Evolutionary conservation across 2,113 vertebrate species (phyloP), one percentile per base, ranked within the genome.

Genomic region (Poeciliopsis prolifica): DNA sequence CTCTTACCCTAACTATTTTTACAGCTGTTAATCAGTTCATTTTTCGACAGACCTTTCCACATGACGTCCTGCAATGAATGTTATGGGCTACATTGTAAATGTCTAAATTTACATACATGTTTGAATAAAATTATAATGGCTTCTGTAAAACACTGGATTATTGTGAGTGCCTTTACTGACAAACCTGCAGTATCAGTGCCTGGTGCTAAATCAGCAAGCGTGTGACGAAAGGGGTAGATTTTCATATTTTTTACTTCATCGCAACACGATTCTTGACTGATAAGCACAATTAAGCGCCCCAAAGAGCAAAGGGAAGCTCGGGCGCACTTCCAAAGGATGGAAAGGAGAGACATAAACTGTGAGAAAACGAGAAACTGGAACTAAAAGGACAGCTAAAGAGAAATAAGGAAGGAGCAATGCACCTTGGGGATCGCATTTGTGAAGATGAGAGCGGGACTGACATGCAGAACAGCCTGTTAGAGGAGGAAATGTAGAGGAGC

Each of bases 261-360:
- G 44, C 58, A 83, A 80, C 37, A 11, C 65, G 65, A 61, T 14
- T 2, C 61, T 77, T 71, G 67, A 77, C 65, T n/a, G 68, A 71
- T 1, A 7, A 74, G 67, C 70, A 29, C 68, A 80, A 74, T 80
- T 75, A 86, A 79, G 61, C 1, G 5, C 42, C 68, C 66, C 54
- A 61, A 22, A 17, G 70, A 33, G 54, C 48, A 70, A 58, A 26
- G 42, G 61, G 19, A 61, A 48, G 12, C 17, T 7, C 0, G 3
- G 54, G 65, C 24, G 13, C n/a, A 40, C 61, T 26, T 68, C 3
- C 7, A 4, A 54, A 61, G 11, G 29, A 33, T 48, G 42, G 22
- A 37, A 37, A 11, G 7, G 26, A 63, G 35, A 54, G 54, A 31
- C 65, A 54, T 3, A 42, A 54, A 64, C 66, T 73, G 42, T 42